phyloP scores from a whole-genome alignment of 30 jellyfish, hydroid and myxozoan genomes.

The Morbakka virulenta region DNA sequence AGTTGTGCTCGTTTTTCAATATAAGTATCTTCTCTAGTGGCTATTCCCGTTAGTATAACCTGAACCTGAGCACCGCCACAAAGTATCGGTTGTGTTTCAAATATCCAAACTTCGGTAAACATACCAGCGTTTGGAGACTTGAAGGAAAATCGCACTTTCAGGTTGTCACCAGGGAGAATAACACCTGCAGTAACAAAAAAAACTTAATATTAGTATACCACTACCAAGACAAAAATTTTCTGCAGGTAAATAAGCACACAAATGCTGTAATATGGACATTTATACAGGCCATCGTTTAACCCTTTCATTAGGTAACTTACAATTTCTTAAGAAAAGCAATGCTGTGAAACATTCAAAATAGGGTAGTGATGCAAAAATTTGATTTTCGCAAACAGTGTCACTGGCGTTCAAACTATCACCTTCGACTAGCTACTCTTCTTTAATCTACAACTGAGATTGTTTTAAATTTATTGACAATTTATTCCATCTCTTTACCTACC shows the following conservation, averaged over 20 bases:
- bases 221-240: no score
- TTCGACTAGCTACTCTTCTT: no score
- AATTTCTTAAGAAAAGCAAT: no score
- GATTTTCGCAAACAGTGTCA: no score
- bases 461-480: no score
- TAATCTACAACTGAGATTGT: no score
- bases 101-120: constrained; percentile 79
- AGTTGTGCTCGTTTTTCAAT: constrained; percentile 55
- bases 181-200: constrained; percentile 52
- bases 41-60: constrained; percentile 66
- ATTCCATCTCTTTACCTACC: no score
- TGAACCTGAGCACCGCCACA: constrained; percentile 72
- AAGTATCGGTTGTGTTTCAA: constrained; percentile 78
- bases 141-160: constrained; percentile 58
- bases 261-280: background rate
- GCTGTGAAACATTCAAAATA: no score
- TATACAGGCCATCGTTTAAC: no score
- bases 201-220: background rate
- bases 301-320: no score
- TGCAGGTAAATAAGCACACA: background rate
- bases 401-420: no score
- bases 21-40: constrained; percentile 66
- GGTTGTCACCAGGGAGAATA: constrained; percentile 81
- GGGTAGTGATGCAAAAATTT: no score
- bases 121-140: constrained; percentile 88